Evolutionary conservation across 2,113 vertebrate species (phyloP).

Genomic region (Callithrix jacchus): DNA sequence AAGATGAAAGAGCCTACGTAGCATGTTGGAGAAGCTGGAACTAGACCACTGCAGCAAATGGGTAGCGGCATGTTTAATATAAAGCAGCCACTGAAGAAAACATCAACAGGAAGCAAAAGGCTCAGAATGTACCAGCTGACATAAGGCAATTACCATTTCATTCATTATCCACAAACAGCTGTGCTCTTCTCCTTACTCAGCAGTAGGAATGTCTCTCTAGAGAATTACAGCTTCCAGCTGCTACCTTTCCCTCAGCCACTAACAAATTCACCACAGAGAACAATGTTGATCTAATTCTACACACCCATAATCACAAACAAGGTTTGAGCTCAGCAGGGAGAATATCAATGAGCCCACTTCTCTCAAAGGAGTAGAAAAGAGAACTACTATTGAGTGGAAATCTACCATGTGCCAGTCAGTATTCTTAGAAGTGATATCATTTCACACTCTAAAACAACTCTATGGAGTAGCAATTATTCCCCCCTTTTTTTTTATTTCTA

Average conservation of each 20-base stretch:
- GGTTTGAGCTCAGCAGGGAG: neutral
- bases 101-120: constrained; percentile 1
- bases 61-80: neutral
- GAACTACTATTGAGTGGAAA: neutral
- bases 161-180: constrained; percentile 48
- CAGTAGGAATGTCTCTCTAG: neutral
- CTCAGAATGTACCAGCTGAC: constrained; percentile 2
- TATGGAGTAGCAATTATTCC: neutral
- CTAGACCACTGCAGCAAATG: neutral
- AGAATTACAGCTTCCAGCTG: constrained; percentile 49
- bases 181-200: constrained; percentile 15
- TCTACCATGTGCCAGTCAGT: neutral
- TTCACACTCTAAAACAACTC: neutral
- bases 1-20: neutral
- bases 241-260: constrained; percentile 14
- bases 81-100: neutral
- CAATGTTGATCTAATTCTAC: neutral
- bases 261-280: constrained; percentile 6
- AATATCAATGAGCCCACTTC: neutral
- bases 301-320: neutral
- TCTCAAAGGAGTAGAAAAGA: neutral
- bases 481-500: neutral
- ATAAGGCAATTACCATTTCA: neutral
- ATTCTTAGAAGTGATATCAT: neutral
- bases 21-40: neutral